Conservation (phyloP, 2,888 invertebrate species). For the Stenoptilia bipunctidactyla region DNA sequence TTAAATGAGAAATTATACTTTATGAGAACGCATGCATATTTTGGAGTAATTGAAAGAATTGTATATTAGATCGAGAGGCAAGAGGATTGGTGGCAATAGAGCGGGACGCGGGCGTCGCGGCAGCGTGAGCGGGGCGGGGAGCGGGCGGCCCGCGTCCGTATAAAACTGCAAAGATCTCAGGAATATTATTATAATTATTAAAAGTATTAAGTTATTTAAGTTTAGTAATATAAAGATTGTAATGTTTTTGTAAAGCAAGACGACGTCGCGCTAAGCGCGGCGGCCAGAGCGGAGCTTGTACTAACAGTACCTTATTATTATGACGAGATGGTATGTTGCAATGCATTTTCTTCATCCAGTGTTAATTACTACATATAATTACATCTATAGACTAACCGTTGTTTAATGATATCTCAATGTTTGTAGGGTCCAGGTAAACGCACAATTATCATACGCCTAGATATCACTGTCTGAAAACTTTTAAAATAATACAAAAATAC, state of each 20-base stretch:
- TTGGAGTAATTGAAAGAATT: constrained; percentile 33
- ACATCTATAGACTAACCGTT: constrained; percentile 63
- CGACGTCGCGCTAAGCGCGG: constrained; percentile 42
- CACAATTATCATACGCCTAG: constrained; percentile 68
- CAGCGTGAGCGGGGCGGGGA: constrained; percentile 14
- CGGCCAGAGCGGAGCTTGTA: constrained; percentile 43
- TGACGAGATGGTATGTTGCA: constrained; percentile 37
- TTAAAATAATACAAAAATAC: constrained; percentile 41
- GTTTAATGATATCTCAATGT: constrained; percentile 67
- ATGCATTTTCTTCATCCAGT: constrained; percentile 65
- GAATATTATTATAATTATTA: constrained; percentile 67
- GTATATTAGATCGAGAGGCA: constrained; percentile 27
- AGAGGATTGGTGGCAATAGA: constrained; percentile 2
- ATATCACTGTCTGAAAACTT: constrained; percentile 55
- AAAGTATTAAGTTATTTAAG: constrained; percentile 72
- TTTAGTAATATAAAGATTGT: constrained; percentile 58
- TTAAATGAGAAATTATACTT: constrained; percentile 58
- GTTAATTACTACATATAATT: constrained; percentile 58
- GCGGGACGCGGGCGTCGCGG: constrained; percentile 12
- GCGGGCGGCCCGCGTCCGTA: constrained; percentile 21
- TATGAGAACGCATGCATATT: constrained; percentile 56
- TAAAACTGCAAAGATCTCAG: constrained; percentile 65
- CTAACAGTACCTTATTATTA: constrained; percentile 32
- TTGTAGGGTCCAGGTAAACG: constrained; percentile 69
- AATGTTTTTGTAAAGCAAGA: constrained; percentile 66